Conservation (phyloP, 2,113 vertebrate species). For the Lepus americanus region DNA sequence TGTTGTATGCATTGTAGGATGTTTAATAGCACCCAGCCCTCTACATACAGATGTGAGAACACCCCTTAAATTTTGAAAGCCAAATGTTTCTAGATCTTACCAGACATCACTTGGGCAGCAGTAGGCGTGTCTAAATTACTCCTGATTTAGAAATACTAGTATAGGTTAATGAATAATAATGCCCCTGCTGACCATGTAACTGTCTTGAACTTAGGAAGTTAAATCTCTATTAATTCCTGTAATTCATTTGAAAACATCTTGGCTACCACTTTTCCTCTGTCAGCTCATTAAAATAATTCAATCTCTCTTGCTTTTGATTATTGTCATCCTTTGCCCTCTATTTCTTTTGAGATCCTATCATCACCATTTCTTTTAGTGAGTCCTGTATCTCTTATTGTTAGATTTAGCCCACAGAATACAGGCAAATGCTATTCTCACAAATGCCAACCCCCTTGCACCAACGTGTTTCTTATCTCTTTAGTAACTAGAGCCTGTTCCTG, state of each 20-base stretch:
- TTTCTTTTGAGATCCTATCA: not conserved
- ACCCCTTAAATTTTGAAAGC: not conserved
- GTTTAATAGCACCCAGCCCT: not conserved
- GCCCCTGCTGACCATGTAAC: not conserved
- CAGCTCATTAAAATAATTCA: not conserved
- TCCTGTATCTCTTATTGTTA: not conserved
- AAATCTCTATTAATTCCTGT: not conserved
- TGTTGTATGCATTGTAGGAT: not conserved
- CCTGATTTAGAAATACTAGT: not conserved
- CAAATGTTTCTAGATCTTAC: not conserved
- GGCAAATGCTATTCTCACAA: not conserved
- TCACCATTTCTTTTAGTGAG: not conserved
- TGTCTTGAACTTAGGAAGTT: not conserved
- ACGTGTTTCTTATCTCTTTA: not conserved
- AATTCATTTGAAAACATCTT: constrained; percentile 13
- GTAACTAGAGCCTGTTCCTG: not conserved
- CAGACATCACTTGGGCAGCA: not conserved
- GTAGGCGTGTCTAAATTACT: not conserved
- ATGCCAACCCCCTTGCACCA: not conserved
- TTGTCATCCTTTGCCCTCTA: not conserved
- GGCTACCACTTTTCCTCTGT: not conserved
- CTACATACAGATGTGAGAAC: not conserved
- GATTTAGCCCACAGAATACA: not conserved
- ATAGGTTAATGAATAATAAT: not conserved
- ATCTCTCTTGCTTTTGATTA: not conserved